A percentile compares a stretch with the other conserved stretches of the same genome.
phyloP scores from a whole-genome alignment of 2,113 vertebrate species.

The Mustela nigripes region DNA sequence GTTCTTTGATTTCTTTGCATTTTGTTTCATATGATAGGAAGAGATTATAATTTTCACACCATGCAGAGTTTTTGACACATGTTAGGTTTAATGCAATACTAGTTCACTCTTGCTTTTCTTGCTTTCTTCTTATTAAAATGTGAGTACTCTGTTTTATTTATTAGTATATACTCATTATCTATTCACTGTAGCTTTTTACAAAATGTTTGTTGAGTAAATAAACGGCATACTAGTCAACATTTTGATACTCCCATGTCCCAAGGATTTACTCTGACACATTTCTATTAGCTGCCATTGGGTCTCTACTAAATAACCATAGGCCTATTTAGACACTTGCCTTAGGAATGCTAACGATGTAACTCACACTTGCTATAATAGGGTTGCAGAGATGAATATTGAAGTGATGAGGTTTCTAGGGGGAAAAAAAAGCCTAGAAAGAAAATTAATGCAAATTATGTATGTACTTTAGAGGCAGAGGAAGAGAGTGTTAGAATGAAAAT shows the following conservation, averaged over 20 bases:
- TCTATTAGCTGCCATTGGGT: neutral
- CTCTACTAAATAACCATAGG: neutral
- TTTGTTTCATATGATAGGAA: neutral
- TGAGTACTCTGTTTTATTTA: neutral
- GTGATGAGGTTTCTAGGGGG: neutral
- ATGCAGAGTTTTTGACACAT: neutral
- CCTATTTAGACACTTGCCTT: neutral
- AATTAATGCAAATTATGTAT: neutral
- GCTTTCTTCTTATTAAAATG: neutral
- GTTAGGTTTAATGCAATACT: neutral
- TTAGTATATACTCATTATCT: neutral
- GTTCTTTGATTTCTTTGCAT: neutral
- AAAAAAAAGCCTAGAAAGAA: neutral
- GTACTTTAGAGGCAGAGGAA: neutral
- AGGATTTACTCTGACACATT: neutral
- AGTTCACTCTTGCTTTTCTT: neutral
- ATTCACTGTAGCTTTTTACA: neutral
- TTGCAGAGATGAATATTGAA: neutral
- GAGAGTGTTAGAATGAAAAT: neutral
- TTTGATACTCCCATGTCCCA: neutral
- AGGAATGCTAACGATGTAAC: neutral
- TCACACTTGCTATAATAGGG: neutral
- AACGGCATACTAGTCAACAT: neutral
- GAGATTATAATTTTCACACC: neutral
- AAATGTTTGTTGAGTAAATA: slow-evolving; percentile 29